Base-by-base conservation (phyloP, 2,888 invertebrate genomes). In the Disparrhopalites patrizii region DNA sequence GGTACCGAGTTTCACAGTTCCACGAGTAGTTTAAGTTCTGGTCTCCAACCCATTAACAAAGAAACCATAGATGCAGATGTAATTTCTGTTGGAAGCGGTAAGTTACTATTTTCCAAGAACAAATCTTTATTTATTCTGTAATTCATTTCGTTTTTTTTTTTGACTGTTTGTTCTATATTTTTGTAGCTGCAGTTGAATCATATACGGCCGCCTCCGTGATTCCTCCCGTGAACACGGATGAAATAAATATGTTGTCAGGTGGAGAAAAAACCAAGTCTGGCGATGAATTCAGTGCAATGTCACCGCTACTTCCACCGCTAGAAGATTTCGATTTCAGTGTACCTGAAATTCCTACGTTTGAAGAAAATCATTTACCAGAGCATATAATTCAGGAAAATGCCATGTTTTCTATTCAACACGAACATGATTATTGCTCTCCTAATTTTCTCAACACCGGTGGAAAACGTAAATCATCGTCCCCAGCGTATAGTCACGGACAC, bases 301-400 rank as follows among this genome's bases (percentile, higher is more conserved):
- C 70, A 7, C 70, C 71, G 3, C 52, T 73, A 2, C 64, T 73
- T 1, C 65, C 69, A 25, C 68, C 73, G n/a, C 47, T 73, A 20
- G 73, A 73, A 25, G 70, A 72, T 38, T 72, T 72, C 55, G 66
- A 65, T 33, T 70, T 72, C 36, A 66, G 52, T 63, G 67, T 71
- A 1, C 71, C 72, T 2, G 69, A 70, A 38, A 70, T 73, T 23
- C 73, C 73, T 18, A 70, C 72, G 0, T 73, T 73, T 60, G 73
- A 73, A 47, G 72, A 72, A 18, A 68, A 69, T 40, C 61, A 62
- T 27, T 64, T 73, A 28, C 73, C 75, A 0, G 71, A 70, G 8
- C 75, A 75, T 55, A 71, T 73, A n/a, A 65, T 68, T 10, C 66
- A 66, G 25, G 75, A 73, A 31, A 70, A 67, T 47, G 71, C 71